Evolutionary conservation across 2,797 vertebrate genomes (phyloP), one percentile per base, ranked within the genome.

Genomic region (Aplochiton taeniatus): DNA sequence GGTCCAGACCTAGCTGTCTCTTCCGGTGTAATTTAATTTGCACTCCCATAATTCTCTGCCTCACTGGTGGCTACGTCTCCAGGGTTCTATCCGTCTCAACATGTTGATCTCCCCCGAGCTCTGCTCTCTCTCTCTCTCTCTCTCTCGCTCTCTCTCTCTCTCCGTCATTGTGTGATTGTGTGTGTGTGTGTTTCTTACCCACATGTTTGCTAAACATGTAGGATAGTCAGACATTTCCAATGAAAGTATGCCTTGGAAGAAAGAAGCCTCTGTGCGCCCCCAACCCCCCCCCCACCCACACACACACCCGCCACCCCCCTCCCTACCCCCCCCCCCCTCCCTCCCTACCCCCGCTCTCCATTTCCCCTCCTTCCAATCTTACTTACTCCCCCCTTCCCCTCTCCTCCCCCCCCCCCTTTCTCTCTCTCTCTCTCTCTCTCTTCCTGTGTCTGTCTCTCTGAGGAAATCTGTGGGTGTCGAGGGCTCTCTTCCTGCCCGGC

Each of bases 21-120:
- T 91, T 92, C 91, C 90, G 87, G 88, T 90, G 86, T 92, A 92
- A 93, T 92, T 92, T 87, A 91, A 92, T 93, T 93, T 92, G 83
- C 87, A 83, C 90, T 89, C 87, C 86, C 86, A 85, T 92, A 90
- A 91, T 90, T 91, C 91, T 87, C 82, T 83, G 69, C 85, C 89
- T 81, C 88, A 91, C 88, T 86, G 84, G 86, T 87, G 86, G 81
- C 83, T 80, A 62, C 83, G 84, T 90, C 88, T 86, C 87, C 58
- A 74, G 83, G 85, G 90, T 79, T 78, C 73, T 79, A 52, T 73
- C 31, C 62, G 77, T 78, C 79, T 86, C 83, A 67, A 63, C 65
- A 68, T 67, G 61, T 63, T 60, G 41, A 63, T 55, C 49, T 53
- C 41, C n/a, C 41, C 44, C 42, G 49, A 14, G 9, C 54, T 13